Base-by-base conservation (phyloP, 2,888 invertebrate species). In the Syrphus vitripennis region DNA sequence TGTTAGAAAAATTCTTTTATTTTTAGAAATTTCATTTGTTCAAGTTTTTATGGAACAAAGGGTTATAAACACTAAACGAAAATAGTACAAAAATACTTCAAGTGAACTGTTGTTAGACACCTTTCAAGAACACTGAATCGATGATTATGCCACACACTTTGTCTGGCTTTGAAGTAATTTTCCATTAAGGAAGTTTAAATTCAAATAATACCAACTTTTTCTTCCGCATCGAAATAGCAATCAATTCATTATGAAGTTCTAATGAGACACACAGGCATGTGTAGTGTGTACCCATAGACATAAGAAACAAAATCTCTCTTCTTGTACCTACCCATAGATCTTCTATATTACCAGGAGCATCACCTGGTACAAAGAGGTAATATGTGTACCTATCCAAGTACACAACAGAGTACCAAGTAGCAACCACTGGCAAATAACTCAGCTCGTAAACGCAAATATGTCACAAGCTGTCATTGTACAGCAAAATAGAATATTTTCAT, bases 211-310 rank as follows among this genome's bases (percentile, higher is more conserved):
- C 3, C 40, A 40, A 63, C 42, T 63, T 37, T 57, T 45, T 55
- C 70, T 69, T 75, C 48, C 50, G 50, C 70, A 79, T 75, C 50
- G 45, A 42, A 79, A 79, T 5, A 79, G 40, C 63, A 67, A 79
- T 75, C 69, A 71, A 75, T 79, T 79, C 75, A 75, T 75, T 75
- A 65, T 70, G 61, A 82, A 71, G 65, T 79, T 79, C 50, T 83
- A 83, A 83, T 83, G 83, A 83, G 79, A 45, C 55, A 74, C 55
- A 74, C 63, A 57, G 34, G 10, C 29, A 37, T 48, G 26, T 31
- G n/a, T 48, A n/a, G 4, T 21, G 1, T 34, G 9, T 34, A 9
- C 9, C 12, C 3, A 14, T 14, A 14, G 21, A 48, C 48, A 21
- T 59, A 7, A 65, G 53, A 45, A 40, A 34, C 29, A 78, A 63